Evolutionary conservation across 2,888 invertebrate species (phyloP), one percentile per base, ranked within the genome.

Genomic region (Lymantria dispar): DNA sequence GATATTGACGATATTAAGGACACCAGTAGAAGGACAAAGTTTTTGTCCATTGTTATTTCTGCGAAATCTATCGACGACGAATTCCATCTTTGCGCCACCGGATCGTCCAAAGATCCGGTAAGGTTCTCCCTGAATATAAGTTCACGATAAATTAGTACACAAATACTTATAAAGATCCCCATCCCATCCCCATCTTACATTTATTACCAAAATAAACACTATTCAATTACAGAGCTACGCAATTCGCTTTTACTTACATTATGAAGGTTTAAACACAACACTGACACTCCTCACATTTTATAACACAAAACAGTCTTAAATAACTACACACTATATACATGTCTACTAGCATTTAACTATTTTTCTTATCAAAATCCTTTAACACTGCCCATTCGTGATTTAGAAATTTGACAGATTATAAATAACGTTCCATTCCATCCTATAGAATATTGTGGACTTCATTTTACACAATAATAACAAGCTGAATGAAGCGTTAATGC

Each of bases 1-100:
- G 95, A 92, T 76, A 97, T 95, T 15, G 96, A 96, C 56, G 96
- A 95, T 66, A 96, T 92, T 45, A 98, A 92, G 52, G 97, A 97
- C 69, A 95, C 95, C 22, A 98, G 92, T 62, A 97, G 91, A 92
- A 95, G 95, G 68, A 92, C 92, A 84, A 93, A 85, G 78, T 95
- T 96, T 69, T 95, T 94, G 85, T 97, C 96, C 93, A 89, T 86
- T 64, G 96, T 92, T 72, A 96, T 94, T 64, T 95, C 94, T 63
- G 94, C 82, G 58, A 92, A 87, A 66, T 93, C 92, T 78, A 92
- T 87, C 52, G 93, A 90, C 33, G 94, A 92, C 9, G 83, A 91
- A 77, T 94, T 94, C 94, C 94, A 94, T 83, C 80, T 73, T 66
- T 83, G 80, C 57, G 89, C 88, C 69, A 83, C 78, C 62, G 86